Conservation (phyloP, 2,797 vertebrate genomes). For the Hippoglossus hippoglossus region DNA sequence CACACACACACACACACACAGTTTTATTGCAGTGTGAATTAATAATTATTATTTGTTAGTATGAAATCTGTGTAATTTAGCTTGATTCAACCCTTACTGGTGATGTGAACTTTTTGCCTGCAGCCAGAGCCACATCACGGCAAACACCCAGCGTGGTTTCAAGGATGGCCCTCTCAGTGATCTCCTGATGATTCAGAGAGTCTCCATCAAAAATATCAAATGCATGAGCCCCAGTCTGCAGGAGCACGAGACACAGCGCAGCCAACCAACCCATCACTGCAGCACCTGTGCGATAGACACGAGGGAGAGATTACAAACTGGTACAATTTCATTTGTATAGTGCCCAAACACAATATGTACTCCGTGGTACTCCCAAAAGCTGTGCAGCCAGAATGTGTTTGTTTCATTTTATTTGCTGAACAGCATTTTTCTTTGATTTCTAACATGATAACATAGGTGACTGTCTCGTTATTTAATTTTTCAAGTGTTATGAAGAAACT, state of each 20-base stretch:
- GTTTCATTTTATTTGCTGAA: no score
- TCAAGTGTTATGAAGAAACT: no score
- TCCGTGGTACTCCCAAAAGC: no score
- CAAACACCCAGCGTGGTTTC: conserved; percentile 48
- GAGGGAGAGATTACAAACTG: neutral
- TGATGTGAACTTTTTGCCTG: conserved; percentile 44
- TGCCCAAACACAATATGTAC: no score
- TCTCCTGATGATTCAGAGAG: conserved; percentile 41
- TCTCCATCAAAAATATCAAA: conserved; percentile 13
- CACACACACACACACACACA: no score
- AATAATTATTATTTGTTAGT: neutral
- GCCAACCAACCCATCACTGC: conserved; percentile 17
- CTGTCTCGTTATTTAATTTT: no score
- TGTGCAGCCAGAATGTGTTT: no score
- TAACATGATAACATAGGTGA: no score
- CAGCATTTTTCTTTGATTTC: no score
- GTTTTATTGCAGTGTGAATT: neutral
- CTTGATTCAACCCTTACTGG: conserved; percentile 35
- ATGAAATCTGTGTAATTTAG: fast-evolving
- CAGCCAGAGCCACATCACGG: conserved; percentile 29
- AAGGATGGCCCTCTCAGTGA: conserved; percentile 52
- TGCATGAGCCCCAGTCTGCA: conserved; percentile 24
- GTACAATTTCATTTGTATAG: no score
- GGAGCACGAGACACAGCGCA: conserved; percentile 31
- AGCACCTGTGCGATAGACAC: neutral